These are phyloP conservation scores for Drosophila merina DNA, from an alignment of 2,888 invertebrate genomes.

Conservation along the genomic window DNA sequence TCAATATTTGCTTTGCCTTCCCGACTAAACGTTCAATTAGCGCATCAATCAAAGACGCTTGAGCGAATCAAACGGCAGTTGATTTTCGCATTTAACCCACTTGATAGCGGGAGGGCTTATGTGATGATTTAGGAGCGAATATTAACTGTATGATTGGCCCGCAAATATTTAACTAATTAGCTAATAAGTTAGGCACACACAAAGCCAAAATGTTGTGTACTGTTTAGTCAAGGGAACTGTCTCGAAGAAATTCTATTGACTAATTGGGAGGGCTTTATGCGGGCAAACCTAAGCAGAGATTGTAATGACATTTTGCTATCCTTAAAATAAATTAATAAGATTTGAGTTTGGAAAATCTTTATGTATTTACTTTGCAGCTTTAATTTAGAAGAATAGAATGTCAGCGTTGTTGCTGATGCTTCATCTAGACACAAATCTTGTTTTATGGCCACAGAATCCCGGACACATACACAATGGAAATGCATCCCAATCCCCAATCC, in stretches of 20 bases:
- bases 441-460: neutral
- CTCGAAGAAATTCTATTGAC: slow-evolving; percentile 2
- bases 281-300: neutral
- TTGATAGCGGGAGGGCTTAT: slow-evolving; percentile 24
- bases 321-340: too few relatives aligned
- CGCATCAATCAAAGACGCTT: slow-evolving; percentile 55
- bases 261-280: neutral
- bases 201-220: slow-evolving; percentile 13
- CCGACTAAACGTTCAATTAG: slow-evolving; percentile 60
- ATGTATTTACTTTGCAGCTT: too few relatives aligned
- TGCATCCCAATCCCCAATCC: slow-evolving; percentile 12
- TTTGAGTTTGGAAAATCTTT: too few relatives aligned
- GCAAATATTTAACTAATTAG: slow-evolving; percentile 65
- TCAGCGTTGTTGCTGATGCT: neutral
- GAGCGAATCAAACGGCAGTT: slow-evolving; percentile 30
- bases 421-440: slow-evolving; percentile 3
- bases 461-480: slow-evolving; percentile 12
- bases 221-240: slow-evolving; percentile 1
- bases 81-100: slow-evolving; percentile 25
- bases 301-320: neutral
- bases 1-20: slow-evolving; percentile 61
- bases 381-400: neutral
- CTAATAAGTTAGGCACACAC: slow-evolving; percentile 43
- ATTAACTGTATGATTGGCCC: slow-evolving; percentile 38
- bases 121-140: slow-evolving; percentile 32